Conservation (phyloP, 2,113 vertebrate genomes). For the Pedionomus torquatus region DNA sequence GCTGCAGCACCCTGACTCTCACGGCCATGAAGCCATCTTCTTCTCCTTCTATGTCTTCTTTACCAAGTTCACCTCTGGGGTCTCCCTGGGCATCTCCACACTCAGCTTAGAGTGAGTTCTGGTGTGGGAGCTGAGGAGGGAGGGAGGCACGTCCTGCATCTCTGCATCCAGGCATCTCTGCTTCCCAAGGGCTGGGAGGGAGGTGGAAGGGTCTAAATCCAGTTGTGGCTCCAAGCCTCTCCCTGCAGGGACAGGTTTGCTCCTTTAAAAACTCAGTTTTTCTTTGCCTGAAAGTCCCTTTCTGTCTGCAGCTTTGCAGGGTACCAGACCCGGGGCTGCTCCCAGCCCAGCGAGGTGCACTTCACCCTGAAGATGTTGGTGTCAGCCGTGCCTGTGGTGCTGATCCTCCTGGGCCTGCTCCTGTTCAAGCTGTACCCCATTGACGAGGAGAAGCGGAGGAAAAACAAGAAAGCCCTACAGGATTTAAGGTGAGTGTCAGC, state of each 20-base stretch:
- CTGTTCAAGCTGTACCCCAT: constrained; percentile 92
- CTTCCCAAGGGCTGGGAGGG: neutral
- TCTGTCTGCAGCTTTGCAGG: constrained; percentile 84
- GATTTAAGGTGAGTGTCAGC: constrained; percentile 78
- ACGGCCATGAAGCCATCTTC: constrained; percentile 90
- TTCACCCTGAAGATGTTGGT: constrained; percentile 91
- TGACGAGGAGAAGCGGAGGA: constrained; percentile 81
- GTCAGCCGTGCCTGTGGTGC: constrained; percentile 80
- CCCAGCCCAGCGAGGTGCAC: constrained; percentile 81
- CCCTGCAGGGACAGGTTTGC: neutral
- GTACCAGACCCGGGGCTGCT: constrained; percentile 83
- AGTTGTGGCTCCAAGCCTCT: neutral
- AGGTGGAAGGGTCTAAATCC: neutral
- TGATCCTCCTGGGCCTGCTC: constrained; percentile 87
- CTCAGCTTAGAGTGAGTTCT: constrained; percentile 90
- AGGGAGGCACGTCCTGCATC: too few species aligned
- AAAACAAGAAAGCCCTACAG: constrained; percentile 87
- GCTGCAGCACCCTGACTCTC: constrained; percentile 82
- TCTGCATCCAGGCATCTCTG: neutral
- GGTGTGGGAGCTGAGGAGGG: neutral
- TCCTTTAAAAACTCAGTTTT: neutral
- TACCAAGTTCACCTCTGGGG: constrained; percentile 91
- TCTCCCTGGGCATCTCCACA: constrained; percentile 92
- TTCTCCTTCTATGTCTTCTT: constrained; percentile 98
- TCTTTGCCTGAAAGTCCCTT: neutral